Base-by-base conservation (phyloP, 2,888 invertebrate genomes). In the Leucophenga montana region DNA sequence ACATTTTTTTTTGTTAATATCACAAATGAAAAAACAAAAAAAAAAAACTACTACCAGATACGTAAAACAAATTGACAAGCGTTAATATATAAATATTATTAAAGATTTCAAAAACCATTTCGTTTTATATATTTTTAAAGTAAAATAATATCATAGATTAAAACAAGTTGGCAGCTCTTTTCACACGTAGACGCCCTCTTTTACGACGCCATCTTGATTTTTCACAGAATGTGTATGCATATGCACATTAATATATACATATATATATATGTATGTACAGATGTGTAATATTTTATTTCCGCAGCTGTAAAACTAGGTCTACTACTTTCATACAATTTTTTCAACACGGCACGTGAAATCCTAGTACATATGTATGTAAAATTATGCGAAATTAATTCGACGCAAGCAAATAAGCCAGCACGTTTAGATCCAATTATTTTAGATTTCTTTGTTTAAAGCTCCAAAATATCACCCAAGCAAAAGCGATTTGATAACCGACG, bases 161-260 rank as follows among this genome's bases (percentile, higher is more conserved):
- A 39, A 39, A 39, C 11, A 3, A 39, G 82, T 78, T 79, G 82
- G 83, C 81, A 82, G 79, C 75, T 50, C 79, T 66, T 48, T 61
- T 54, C 76, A 77, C 83, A 83, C 81, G 79, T 78, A 71, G 78
- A 71, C 73, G 77, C 73, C 59, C 68, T 67, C n/a, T 48, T 16
- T 18, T 62, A 33, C 56, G 75, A 76, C 83, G 83, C 81, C 81
- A 82, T 82, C 73, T 82, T 78, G 69, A n/a, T n/a, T 82, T 82
- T 82, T 82, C 83, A 82, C 83, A 57, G 71, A 69, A 78, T 79
- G 77, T 75, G 73, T 83, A 83, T 39, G 11, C 39, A 70, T 73
- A 68, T 74, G 68, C 50, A 75, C 13, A 18, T 54, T n/a, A n/a
- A n/a, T n/a, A 73, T 83, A 83, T 39, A 8, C 39, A 70, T 73